Evolutionary conservation across 2,113 vertebrate species (phyloP).

Genomic region (Haplochromis vanheusdeni): DNA sequence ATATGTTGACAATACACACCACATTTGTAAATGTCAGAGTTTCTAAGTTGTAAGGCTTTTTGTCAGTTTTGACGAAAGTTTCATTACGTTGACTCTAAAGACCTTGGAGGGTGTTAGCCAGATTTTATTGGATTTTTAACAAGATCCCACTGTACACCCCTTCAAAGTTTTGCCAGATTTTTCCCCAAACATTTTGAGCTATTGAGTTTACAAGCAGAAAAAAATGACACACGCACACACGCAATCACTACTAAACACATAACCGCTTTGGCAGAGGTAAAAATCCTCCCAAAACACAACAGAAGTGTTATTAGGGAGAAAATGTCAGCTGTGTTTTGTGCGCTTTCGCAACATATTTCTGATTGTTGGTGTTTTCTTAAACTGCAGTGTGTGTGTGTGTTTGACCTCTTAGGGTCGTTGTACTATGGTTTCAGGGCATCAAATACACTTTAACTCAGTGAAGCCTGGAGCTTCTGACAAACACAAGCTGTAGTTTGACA

Average conservation of each 20-base stretch:
- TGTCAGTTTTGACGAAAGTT: accelerated
- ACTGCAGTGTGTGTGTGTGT: not conserved
- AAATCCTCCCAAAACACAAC: not conserved
- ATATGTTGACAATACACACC: not conserved
- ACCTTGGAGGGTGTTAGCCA: not conserved
- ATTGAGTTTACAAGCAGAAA: not conserved
- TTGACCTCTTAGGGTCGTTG: not conserved
- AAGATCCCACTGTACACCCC: not conserved
- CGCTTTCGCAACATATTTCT: not conserved
- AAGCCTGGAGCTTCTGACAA: not conserved
- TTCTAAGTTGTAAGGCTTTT: not conserved
- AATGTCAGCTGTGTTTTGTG: not conserved
- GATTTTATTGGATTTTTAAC: not conserved
- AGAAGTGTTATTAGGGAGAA: not conserved
- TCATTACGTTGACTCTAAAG: not conserved
- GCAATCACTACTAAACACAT: not conserved
- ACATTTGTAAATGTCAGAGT: not conserved
- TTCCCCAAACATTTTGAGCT: not conserved
- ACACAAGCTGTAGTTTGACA: not conserved
- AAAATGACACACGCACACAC: not conserved
- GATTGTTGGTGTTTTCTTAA: not conserved
- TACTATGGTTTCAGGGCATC: not conserved
- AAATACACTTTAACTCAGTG: not conserved
- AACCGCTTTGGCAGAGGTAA: not conserved
- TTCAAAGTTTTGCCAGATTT: not conserved